Evolutionary conservation across 2,113 vertebrate species (phyloP).

Genomic region (Leptocoma aspasia): DNA sequence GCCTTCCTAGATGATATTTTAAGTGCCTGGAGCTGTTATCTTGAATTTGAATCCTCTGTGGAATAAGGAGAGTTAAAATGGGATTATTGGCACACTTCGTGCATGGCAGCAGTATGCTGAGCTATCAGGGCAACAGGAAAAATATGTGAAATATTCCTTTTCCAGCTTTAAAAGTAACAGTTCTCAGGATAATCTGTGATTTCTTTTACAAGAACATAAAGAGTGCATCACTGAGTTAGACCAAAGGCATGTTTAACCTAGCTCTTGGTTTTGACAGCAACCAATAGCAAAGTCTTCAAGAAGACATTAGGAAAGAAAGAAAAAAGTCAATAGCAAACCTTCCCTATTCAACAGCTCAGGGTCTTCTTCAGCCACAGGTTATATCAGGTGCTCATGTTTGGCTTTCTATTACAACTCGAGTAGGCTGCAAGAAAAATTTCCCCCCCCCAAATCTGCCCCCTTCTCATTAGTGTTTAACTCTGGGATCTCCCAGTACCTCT

Average conservation of each 20-base stretch:
- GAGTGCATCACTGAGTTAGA: not conserved
- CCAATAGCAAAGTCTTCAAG: not conserved
- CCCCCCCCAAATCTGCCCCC: not conserved
- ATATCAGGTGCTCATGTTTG: not conserved
- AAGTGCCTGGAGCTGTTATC: not conserved
- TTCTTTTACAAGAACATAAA: not conserved
- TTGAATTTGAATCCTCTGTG: conserved; percentile 13
- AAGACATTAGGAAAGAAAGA: not conserved
- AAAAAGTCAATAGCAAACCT: not conserved
- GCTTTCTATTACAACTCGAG: not conserved
- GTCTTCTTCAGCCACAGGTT: not conserved
- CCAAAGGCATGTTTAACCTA: not conserved
- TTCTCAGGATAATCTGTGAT: not conserved
- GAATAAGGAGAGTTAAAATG: conserved; percentile 28
- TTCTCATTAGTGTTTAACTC: not conserved
- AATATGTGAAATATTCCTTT: conserved; percentile 1
- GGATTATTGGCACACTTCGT: conserved; percentile 7
- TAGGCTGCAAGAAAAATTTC: not conserved
- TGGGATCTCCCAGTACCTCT: not conserved
- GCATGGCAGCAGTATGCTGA: not conserved
- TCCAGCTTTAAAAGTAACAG: not conserved
- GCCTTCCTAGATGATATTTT: not conserved
- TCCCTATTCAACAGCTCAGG: not conserved
- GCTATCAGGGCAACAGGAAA: not conserved
- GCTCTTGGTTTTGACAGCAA: not conserved